Conservation (phyloP, 2,797 vertebrate species). For the Serranus cabrilla region DNA sequence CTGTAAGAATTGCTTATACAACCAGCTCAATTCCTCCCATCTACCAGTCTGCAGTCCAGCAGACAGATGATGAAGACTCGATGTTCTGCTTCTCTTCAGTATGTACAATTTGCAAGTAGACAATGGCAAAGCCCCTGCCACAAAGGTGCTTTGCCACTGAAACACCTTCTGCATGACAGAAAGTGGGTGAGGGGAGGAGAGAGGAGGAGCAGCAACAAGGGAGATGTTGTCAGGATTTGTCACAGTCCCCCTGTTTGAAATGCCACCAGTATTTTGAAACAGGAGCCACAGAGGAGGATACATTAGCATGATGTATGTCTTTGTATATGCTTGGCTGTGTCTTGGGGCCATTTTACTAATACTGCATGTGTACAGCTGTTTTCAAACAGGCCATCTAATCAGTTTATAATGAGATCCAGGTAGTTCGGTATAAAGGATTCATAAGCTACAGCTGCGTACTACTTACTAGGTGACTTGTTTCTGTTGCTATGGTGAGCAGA, state of each 20-base stretch:
- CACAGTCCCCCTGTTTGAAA: constrained; percentile 66
- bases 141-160: constrained; percentile 62
- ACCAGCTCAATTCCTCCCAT: constrained; percentile 4
- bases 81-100: constrained; percentile 43
- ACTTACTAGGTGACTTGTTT: constrained; percentile 22
- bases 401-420: constrained; percentile 60
- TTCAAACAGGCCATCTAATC: constrained; percentile 55
- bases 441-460: constrained; percentile 38
- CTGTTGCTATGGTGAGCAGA: constrained; percentile 47
- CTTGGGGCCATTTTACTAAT: constrained; percentile 50
- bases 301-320: constrained; percentile 65
- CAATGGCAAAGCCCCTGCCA: constrained; percentile 56
- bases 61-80: constrained; percentile 60
- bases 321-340: constrained; percentile 46
- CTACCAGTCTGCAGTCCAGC: constrained; percentile 29
- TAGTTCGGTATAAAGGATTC: constrained; percentile 56
- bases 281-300: constrained; percentile 54
- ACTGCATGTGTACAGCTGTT: constrained; percentile 57
- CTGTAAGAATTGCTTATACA: not conserved
- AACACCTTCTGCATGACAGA: constrained; percentile 61
- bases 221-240: constrained; percentile 75
- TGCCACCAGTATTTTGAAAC: constrained; percentile 60
- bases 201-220: constrained; percentile 54
- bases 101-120: constrained; percentile 48
- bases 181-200: constrained; percentile 23